Percentiles rank a stretch among this genome's conserved stretches.
phyloP scores from a whole-genome alignment of 2,113 vertebrate genomes.

The Eclectus roratus region DNA sequence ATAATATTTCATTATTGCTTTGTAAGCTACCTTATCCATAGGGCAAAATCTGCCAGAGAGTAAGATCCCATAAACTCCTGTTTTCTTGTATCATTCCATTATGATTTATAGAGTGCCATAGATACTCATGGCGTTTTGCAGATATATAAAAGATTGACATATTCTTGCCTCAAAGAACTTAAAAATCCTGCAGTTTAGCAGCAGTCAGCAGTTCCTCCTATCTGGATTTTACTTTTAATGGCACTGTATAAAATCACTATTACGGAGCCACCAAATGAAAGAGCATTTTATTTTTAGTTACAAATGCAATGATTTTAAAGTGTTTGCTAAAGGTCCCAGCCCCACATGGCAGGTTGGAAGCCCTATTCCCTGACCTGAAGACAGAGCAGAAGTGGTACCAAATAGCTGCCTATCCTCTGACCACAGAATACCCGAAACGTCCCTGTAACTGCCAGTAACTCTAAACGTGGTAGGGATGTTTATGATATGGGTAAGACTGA shows the following conservation, averaged over 20 bases:
- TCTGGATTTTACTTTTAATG: slow-evolving; percentile 45
- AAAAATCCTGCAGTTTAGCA: slow-evolving; percentile 34
- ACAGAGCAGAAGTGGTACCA: not conserved
- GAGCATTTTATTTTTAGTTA: slow-evolving; percentile 52
- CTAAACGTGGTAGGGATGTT: fast-evolving
- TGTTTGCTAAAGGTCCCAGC: not conserved
- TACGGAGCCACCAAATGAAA: slow-evolving; percentile 31
- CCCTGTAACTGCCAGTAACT: not conserved
- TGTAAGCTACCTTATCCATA: slow-evolving; percentile 56
- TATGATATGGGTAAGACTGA: not conserved
- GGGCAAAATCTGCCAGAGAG: slow-evolving; percentile 42
- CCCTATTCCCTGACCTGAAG: not conserved
- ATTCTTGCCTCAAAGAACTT: slow-evolving; percentile 40
- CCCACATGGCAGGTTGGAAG: not conserved
- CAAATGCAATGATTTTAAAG: not conserved
- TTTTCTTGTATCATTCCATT: slow-evolving; percentile 31
- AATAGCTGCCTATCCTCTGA: not conserved
- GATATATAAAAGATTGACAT: slow-evolving; percentile 59
- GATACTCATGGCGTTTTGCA: slow-evolving; percentile 34
- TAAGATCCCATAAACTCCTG: slow-evolving; percentile 40
- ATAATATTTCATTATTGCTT: slow-evolving; percentile 61
- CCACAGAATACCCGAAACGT: not conserved
- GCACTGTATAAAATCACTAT: slow-evolving; percentile 41
- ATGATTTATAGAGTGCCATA: slow-evolving; percentile 27
- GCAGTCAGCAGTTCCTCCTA: slow-evolving; percentile 53